Percentiles rank a stretch among this genome's conserved stretches.
Evolutionary conservation across 2,113 vertebrate genomes (phyloP).

Genomic region (Hemicordylus capensis): DNA sequence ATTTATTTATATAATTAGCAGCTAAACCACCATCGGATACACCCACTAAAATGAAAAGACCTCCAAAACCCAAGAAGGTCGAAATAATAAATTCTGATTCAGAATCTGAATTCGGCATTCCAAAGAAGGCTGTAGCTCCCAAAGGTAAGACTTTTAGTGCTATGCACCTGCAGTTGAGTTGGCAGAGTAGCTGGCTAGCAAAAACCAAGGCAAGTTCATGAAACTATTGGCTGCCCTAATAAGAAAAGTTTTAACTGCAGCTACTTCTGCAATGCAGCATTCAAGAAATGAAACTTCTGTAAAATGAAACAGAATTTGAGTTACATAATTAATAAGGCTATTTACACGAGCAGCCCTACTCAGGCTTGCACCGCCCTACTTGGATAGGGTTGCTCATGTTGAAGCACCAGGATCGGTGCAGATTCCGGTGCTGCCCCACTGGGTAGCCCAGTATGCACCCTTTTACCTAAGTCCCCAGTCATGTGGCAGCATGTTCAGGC

Average conservation of each 20-base stretch:
- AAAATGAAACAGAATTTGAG: not conserved
- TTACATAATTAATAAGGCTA: not conserved
- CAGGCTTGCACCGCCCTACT: too few species aligned
- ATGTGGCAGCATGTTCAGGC: too few species aligned
- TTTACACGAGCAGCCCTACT: too few species aligned
- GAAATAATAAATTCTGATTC: slow-evolving; percentile 92
- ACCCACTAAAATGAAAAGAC: slow-evolving; percentile 85
- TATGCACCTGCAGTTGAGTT: not conserved
- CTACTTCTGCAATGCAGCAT: not conserved
- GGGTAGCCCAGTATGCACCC: too few species aligned
- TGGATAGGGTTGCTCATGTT: too few species aligned
- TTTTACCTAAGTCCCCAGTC: too few species aligned
- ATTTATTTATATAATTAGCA: slow-evolving; percentile 61
- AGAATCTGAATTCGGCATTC: slow-evolving; percentile 88
- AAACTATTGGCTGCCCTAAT: not conserved
- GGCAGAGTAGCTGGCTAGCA: not conserved
- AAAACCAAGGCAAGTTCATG: not conserved
- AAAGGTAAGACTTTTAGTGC: slow-evolving; percentile 79
- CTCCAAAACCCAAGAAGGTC: slow-evolving; percentile 89
- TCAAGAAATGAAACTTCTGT: not conserved
- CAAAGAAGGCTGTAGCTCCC: slow-evolving; percentile 84
- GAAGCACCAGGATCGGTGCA: too few species aligned
- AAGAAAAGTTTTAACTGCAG: not conserved
- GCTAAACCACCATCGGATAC: slow-evolving; percentile 83
- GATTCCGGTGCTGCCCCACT: too few species aligned